Base-by-base conservation (phyloP, 2,797 vertebrate genomes). In the Remorina albescens region DNA sequence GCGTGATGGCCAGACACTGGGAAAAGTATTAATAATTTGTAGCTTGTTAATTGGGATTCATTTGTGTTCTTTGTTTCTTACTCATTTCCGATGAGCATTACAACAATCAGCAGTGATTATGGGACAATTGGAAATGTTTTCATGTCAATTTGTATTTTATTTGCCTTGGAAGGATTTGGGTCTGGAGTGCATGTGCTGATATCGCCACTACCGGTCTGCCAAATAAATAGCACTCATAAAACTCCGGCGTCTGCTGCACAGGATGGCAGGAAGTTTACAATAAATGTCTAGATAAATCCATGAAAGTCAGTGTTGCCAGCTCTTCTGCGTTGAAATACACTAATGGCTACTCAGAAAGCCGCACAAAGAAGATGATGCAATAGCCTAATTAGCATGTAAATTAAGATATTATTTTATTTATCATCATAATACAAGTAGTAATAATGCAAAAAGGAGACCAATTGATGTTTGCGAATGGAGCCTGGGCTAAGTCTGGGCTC, bases 201-300 rank as follows among this genome's bases (percentile, higher is more conserved):
- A 76, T 67, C 65, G 47, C 80, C 65, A 12, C 81, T 82, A 67
- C 77, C 47, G 8, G 84, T 74, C 85, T 84, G 88, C 87, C 89
- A 91, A 90, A 89, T 88, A 91, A 93, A 87, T 64, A 83, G 84
- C 81, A n/a, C 73, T 89, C 86, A 50, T 92, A 92, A 92, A 92
- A 88, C 73, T 70, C 86, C 25, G 68, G 78, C 86, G 78, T 90
- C 91, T 87, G 90, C 88, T 69, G 82, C 83, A 80, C 86, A 78
- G 81, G 85, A 88, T 83, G 87, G 87, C 89, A 78, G 88, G 82
- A 88, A 89, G 83, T 91, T 90, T 88, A 88, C 88, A 90, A 89
- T 92, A 91, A 89, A 92, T 88, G 92, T 92, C 90, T 65, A 82
- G 82, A 87, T 92, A 90, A 90, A 93, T 90, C 88, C 78, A 88